Conservation (phyloP, 1,140 invertebrate genomes). For the Eciton burchellii region DNA sequence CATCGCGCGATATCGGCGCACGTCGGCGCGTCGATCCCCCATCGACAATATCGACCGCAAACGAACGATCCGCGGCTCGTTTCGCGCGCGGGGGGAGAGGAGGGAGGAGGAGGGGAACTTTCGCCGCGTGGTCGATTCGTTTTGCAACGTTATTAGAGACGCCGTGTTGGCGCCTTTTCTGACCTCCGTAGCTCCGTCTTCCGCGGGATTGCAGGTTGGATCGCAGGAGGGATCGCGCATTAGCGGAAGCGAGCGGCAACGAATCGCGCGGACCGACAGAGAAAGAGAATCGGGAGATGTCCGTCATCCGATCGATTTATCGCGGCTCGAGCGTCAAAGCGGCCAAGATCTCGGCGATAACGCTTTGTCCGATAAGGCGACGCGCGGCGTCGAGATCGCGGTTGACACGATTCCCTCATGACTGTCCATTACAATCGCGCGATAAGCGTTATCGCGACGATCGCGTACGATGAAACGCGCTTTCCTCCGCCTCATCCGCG, state of each 20-base stretch:
- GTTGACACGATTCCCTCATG: not conserved
- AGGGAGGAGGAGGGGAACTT: conserved; percentile 34
- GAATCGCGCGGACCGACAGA: not conserved
- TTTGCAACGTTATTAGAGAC: conserved; percentile 52
- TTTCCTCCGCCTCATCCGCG: conserved; percentile 16
- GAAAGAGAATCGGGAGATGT: not conserved
- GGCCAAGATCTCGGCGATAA: conserved; percentile 45
- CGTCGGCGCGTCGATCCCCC: conserved; percentile 15
- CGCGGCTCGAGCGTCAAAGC: conserved; percentile 36
- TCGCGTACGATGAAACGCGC: not conserved
- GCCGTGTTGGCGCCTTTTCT: conserved; percentile 46
- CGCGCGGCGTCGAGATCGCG: conserved; percentile 10
- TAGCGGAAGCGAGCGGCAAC: conserved; percentile 34
- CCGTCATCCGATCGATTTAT: conserved; percentile 44
- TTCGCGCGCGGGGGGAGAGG: not conserved
- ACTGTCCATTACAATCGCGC: conserved; percentile 17
- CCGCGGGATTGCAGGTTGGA: conserved; percentile 28
- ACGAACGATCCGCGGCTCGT: conserved; percentile 12
- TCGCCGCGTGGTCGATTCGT: not conserved
- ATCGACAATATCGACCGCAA: not conserved
- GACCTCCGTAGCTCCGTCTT: conserved; percentile 22
- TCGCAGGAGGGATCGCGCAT: conserved; percentile 49
- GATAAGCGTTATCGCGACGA: conserved; percentile 36
- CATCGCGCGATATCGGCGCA: conserved; percentile 45
- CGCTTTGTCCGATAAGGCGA: conserved; percentile 22